These are phyloP conservation scores for Cerceris rybyensis DNA, from an alignment of 2,888 invertebrate genomes.

Conservation along the genomic window DNA sequence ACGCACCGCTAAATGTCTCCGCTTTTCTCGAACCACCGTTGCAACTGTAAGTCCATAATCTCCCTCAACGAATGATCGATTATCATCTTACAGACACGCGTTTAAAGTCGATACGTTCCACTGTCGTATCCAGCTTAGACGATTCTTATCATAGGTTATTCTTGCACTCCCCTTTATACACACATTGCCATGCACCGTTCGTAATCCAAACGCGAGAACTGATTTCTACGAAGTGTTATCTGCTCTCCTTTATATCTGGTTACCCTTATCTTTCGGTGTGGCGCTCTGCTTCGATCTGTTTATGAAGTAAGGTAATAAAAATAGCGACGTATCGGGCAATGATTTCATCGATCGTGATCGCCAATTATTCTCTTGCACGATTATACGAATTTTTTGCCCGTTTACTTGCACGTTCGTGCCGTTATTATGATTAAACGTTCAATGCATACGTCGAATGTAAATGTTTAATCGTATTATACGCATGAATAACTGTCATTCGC, in stretches of 20 bases:
- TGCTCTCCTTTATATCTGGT: conserved; percentile 58
- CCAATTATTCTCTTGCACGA: no score
- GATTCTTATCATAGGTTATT: conserved; percentile 57
- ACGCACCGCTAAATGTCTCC: no score
- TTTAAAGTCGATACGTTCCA: conserved; percentile 2
- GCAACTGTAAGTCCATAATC: conserved; percentile 15
- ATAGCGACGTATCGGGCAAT: neutral
- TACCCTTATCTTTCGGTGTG: conserved; percentile 30
- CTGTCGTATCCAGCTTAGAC: conserved; percentile 30
- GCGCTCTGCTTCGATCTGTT: conserved; percentile 37
- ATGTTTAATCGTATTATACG: no score
- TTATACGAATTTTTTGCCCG: no score
- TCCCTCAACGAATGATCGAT: conserved; percentile 30
- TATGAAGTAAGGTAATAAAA: conserved; percentile 24
- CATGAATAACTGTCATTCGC: no score
- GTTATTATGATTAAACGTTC: no score
- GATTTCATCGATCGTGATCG: neutral
- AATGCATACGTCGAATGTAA: no score
- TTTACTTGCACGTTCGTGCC: no score
- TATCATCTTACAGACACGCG: conserved; percentile 29
- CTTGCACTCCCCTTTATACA: conserved; percentile 40
- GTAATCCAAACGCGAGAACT: conserved; percentile 61
- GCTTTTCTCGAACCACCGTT: neutral
- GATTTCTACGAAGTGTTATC: conserved; percentile 64
- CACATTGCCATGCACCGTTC: conserved; percentile 59